Conservation (phyloP, 64 coral and sea anemone species). For the Montipora foliosa region DNA sequence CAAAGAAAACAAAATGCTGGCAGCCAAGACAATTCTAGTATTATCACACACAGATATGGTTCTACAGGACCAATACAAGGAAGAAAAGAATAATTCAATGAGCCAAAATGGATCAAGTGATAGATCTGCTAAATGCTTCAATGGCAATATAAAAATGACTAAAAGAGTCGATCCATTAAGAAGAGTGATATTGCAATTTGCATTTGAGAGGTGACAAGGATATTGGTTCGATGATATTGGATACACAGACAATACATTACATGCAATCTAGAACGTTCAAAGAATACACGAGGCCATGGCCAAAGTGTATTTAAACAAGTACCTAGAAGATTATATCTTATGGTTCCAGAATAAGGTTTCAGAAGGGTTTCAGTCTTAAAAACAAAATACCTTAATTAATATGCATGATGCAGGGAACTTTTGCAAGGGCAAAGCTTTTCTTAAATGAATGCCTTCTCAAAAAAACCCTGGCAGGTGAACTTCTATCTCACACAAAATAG, state of each 20-base stretch:
- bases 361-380: not conserved
- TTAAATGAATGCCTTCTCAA: not conserved
- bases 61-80: not conserved
- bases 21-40: too few species aligned
- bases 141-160: not conserved
- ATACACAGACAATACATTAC: conserved; percentile 1
- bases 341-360: not conserved
- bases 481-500: not conserved
- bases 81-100: not conserved
- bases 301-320: not conserved
- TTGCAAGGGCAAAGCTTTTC: not conserved
- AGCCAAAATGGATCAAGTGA: not conserved
- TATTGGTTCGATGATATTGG: conserved; percentile 26
- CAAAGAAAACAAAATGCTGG: too few species aligned
- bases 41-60: not conserved
- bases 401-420: not conserved
- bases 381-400: not conserved
- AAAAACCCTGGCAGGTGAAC: not conserved
- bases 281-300: not conserved
- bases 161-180: not conserved
- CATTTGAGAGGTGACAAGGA: not conserved
- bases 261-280: conserved; percentile 33
- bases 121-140: not conserved
- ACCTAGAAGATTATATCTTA: not conserved
- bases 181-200: not conserved